These are phyloP conservation scores for Apotomis turbidana DNA, from an alignment of 2,888 invertebrate species.

Conservation along the genomic window DNA sequence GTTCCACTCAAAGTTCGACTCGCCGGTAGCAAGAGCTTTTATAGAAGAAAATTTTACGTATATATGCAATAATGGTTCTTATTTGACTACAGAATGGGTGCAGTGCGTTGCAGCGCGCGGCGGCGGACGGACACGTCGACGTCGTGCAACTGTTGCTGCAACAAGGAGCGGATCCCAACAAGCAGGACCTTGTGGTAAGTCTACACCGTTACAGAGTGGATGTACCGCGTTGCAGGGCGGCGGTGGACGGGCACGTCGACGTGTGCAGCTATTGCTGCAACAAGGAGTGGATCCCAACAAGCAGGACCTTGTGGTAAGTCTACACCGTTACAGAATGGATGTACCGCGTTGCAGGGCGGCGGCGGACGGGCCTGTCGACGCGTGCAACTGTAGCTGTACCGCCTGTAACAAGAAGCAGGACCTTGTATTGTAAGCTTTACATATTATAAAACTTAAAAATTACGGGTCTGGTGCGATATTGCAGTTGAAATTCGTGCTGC, in stretches of 20 bases:
- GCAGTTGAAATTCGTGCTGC: too few relatives aligned
- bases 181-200: slow-evolving; percentile 90
- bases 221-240: slow-evolving; percentile 96
- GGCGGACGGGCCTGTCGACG: slow-evolving; percentile 94
- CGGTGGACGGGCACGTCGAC: slow-evolving; percentile 95
- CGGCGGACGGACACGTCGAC: slow-evolving; percentile 95
- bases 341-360: slow-evolving; percentile 96
- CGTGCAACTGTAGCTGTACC: too few relatives aligned
- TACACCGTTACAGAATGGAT: too few relatives aligned
- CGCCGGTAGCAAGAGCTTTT: too few relatives aligned
- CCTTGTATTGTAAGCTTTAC: slow-evolving; percentile 83
- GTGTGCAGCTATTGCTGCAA: slow-evolving; percentile 92
- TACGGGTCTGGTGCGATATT: too few relatives aligned
- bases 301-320: slow-evolving; percentile 89
- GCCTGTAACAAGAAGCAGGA: too few relatives aligned
- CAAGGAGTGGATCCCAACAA: slow-evolving; percentile 94
- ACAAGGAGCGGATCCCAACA: slow-evolving; percentile 93
- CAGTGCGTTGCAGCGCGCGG: slow-evolving; percentile 94
- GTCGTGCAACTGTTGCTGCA: slow-evolving; percentile 92
- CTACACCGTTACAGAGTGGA: slow-evolving; percentile 83
- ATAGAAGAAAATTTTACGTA: neutral
- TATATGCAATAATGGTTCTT: neutral
- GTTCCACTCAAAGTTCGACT: too few relatives aligned
- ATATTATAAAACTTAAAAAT: too few relatives aligned
- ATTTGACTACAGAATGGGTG: slow-evolving; percentile 87